Conservation (phyloP, 2,113 vertebrate genomes). For the Cyanoliseus patagonus region DNA sequence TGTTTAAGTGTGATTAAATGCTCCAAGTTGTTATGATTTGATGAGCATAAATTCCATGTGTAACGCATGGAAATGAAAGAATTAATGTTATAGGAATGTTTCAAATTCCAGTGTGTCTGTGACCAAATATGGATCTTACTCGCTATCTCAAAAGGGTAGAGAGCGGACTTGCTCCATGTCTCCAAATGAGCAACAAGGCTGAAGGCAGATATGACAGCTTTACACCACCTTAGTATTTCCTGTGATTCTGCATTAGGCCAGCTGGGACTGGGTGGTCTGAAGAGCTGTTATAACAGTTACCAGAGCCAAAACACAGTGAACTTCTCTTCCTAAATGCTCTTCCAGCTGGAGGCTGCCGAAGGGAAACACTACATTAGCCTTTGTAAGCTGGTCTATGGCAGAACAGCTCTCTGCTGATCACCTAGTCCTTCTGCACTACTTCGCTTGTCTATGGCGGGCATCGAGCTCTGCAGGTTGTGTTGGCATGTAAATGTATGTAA, state of each 20-base stretch:
- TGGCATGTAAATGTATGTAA: neutral
- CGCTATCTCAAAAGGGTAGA: neutral
- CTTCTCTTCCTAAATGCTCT: neutral
- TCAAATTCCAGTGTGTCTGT: constrained; percentile 27
- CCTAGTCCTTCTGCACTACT: neutral
- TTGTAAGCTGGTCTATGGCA: neutral
- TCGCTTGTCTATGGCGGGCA: neutral
- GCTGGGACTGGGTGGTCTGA: constrained; percentile 44
- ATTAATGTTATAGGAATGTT: constrained; percentile 14
- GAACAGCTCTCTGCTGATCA: neutral
- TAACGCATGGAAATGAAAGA: constrained; percentile 12
- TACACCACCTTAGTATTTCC: neutral
- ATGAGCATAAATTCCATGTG: neutral
- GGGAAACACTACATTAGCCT: neutral
- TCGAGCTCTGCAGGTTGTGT: neutral
- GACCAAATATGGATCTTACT: constrained; percentile 3
- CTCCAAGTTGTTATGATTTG: neutral
- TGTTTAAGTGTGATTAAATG: neutral
- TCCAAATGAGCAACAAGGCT: neutral
- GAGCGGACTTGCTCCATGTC: neutral
- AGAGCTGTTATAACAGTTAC: constrained; percentile 10
- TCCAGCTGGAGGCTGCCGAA: neutral
- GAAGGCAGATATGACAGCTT: neutral
- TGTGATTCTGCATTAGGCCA: neutral
- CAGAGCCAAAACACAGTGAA: constrained; percentile 22